phyloP scores from a whole-genome alignment of 2,888 invertebrate genomes.

The Podotricha telesiphe region DNA sequence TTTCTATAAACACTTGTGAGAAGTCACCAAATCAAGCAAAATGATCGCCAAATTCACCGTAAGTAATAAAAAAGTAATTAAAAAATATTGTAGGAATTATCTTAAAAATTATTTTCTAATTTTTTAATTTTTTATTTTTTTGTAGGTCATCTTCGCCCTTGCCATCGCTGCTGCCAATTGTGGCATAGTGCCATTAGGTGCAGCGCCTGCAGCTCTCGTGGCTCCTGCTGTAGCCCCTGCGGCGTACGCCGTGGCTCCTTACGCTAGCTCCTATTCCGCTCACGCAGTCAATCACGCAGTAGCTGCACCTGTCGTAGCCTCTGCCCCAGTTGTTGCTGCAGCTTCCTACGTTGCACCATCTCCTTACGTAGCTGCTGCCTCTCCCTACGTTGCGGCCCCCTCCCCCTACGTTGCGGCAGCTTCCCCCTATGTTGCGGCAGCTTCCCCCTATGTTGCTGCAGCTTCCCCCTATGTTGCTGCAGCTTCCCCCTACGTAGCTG shows the following conservation, averaged over 20 bases:
- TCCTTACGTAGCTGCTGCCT: slow-evolving; percentile 81
- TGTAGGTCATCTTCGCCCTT: slow-evolving; percentile 70
- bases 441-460: slow-evolving; percentile 47
- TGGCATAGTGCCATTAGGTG: slow-evolving; percentile 63
- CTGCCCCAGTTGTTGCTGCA: slow-evolving; percentile 60
- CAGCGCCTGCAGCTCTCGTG: slow-evolving; percentile 80
- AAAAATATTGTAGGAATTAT: no score
- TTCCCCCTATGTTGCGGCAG: slow-evolving; percentile 49
- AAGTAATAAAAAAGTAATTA: slow-evolving; percentile 48
- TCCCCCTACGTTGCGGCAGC: slow-evolving; percentile 58
- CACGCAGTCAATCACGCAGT: slow-evolving; percentile 90
- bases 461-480: slow-evolving; percentile 47
- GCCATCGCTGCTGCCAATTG: slow-evolving; percentile 67
- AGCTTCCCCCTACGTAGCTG: slow-evolving; percentile 49
- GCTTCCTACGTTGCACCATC: slow-evolving; percentile 55
- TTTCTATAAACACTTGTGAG: slow-evolving; percentile 65
- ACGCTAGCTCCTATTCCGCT: slow-evolving; percentile 89
- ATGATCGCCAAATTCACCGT: slow-evolving; percentile 83
- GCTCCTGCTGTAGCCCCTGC: slow-evolving; percentile 84
- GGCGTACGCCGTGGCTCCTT: slow-evolving; percentile 87
- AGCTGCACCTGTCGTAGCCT: slow-evolving; percentile 85
- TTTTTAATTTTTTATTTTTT: slow-evolving; percentile 31
- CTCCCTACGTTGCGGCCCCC: slow-evolving; percentile 78
- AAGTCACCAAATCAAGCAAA: slow-evolving; percentile 77
- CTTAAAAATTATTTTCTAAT: background rate